These are phyloP conservation scores for Chaetops frenatus DNA, from an alignment of 2,113 vertebrate species.

Conservation along the genomic window DNA sequence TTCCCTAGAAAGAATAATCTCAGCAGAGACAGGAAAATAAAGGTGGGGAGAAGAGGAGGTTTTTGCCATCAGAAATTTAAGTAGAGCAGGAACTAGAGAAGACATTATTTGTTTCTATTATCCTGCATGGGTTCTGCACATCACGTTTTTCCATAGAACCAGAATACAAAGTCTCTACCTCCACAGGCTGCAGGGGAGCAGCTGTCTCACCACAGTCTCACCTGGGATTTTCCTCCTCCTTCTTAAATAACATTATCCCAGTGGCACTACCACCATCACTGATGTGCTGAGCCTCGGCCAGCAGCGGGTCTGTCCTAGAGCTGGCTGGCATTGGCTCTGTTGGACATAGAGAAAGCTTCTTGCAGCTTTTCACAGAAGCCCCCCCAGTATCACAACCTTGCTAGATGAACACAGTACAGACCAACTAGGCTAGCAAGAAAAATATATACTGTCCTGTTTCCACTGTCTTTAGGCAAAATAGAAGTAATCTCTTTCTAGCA, in stretches of 20 bases:
- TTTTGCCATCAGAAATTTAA: background rate
- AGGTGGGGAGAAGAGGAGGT: background rate
- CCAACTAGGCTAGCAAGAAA: too few species aligned
- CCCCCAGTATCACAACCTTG: too few species aligned
- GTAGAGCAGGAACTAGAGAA: background rate
- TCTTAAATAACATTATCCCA: too few species aligned
- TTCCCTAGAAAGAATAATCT: conserved; percentile 20
- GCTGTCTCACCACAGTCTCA: background rate
- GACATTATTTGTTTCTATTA: background rate
- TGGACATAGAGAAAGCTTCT: too few species aligned
- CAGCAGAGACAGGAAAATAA: background rate
- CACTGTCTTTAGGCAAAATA: background rate
- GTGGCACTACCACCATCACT: too few species aligned
- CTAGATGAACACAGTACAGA: too few species aligned
- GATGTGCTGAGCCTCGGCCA: too few species aligned
- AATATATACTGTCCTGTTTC: too few species aligned
- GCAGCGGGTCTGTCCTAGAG: too few species aligned
- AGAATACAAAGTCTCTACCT: background rate
- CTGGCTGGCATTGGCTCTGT: too few species aligned
- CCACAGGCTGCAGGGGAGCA: background rate
- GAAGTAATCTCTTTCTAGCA: background rate
- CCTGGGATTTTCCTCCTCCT: too few species aligned
- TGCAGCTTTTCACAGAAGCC: too few species aligned
- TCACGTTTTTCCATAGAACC: background rate
- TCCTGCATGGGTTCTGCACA: background rate